Conservation (phyloP, 2,888 invertebrate genomes). For the Thymelicus lineola region DNA sequence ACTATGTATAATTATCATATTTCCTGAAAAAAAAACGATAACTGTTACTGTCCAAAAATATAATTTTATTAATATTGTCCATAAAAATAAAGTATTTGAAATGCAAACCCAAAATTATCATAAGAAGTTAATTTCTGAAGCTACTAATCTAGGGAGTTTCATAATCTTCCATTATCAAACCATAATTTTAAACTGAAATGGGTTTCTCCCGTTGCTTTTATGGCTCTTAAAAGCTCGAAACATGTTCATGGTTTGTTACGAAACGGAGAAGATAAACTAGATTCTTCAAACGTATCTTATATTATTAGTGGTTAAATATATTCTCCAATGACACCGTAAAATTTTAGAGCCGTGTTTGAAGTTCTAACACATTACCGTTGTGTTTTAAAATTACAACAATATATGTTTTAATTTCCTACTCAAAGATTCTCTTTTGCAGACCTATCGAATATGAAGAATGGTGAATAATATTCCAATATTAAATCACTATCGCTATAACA, state of each 20-base stretch:
- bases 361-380: conserved; percentile 14
- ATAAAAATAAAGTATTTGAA: conserved; percentile 3
- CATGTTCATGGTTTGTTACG: conserved; percentile 3
- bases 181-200: conserved; percentile 10
- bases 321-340: conserved; percentile 17
- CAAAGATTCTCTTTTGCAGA: background rate
- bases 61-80: background rate
- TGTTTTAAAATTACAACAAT: background rate
- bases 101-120: background rate
- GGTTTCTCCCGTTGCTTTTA: conserved; percentile 4
- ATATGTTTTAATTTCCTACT: background rate
- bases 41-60: too few relatives aligned
- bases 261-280: background rate
- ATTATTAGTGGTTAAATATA: conserved; percentile 5
- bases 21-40: too few relatives aligned
- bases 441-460: background rate
- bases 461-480: too few relatives aligned
- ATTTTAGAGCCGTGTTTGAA: conserved; percentile 12
- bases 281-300: conserved; percentile 7
- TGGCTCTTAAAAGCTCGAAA: conserved; percentile 3
- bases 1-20: too few relatives aligned
- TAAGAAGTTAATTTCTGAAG: conserved; percentile 5
- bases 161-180: conserved; percentile 10
- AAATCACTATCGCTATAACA: too few relatives aligned
- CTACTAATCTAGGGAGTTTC: background rate